Evolutionary conservation across 2,888 invertebrate species (phyloP), one percentile per base, ranked within the genome.

Genomic region (Neoitamus cyanurus): DNA sequence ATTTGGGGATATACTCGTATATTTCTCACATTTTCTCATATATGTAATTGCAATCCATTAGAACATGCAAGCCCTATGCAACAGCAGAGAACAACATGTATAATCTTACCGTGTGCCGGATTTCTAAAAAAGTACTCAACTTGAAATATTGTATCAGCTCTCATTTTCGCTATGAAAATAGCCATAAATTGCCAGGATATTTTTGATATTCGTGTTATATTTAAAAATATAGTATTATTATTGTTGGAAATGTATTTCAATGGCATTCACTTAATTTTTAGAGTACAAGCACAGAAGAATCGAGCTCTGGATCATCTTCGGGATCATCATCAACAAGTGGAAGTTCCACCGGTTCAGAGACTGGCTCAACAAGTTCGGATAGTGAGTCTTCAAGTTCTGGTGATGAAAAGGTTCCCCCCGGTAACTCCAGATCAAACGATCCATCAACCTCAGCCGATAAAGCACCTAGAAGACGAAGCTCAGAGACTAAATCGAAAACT

Each of bases 271-370:
- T 28, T 20, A n/a, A 42, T 28, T 87, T 87, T 85, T 85, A 88
- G 88, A 87, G 92, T 34, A 93, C 93, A 87, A 93, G 92, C 86
- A 93, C 93, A 87, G 93, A 94, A 15, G 94, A 94, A 87, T 93
- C 94, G 85, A 93, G 93, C 87, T 94, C 95, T 36, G 94, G 93
- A 5, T 94, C 94, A 9, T 92, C 93, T 3, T 95, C 95, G 0
- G 95, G 94, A 87, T 95, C 93, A 88, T 93, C 93, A 0, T 92
- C 93, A 1, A 92, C 94, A 0, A 95, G 95, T 88, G 94, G 94
- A 48, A 94, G 94, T 85, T 94, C 95, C 0, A 94, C 94, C 86
- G 94, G 94, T 84, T 94, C 95, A 0, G 95, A 94, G 58, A 94
- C 95, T 3, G 95, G 93, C 0, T 94, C 94, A 2, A 94, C 94